Percentiles rank a stretch among this genome's conserved stretches.
phyloP scores from a whole-genome alignment of 1,140 invertebrate genomes.

The Chrysopa pallens region DNA sequence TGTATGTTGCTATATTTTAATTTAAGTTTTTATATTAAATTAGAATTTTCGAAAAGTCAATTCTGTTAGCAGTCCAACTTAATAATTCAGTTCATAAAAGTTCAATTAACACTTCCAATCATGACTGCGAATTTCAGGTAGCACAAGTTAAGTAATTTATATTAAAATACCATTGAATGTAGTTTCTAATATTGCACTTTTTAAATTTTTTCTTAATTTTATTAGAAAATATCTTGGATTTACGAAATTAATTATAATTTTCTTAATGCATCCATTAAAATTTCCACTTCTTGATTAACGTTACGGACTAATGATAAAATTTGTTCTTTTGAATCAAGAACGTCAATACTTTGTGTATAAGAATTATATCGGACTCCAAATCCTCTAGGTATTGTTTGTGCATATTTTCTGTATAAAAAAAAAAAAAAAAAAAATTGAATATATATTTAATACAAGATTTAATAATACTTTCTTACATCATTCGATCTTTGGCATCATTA shows the following conservation, averaged over 20 bases:
- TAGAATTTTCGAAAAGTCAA: no score
- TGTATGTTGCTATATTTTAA: no score
- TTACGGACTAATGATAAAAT: conserved; percentile 56
- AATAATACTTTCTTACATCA: conserved; percentile 56
- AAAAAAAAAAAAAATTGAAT: not conserved
- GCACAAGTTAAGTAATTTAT: no score
- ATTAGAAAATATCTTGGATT: not conserved
- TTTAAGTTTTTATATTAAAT: no score
- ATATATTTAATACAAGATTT: not conserved
- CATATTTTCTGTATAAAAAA: conserved; percentile 61
- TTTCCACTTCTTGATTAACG: conserved; percentile 60
- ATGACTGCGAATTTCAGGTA: no score
- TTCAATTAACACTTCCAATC: no score
- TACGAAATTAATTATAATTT: conserved; percentile 40
- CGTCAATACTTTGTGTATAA: conserved; percentile 86
- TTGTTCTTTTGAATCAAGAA: conserved; percentile 75
- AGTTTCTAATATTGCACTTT: no score
- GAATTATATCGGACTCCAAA: conserved; percentile 93
- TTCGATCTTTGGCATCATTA: conserved; percentile 88
- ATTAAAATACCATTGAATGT: no score
- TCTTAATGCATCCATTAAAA: conserved; percentile 52
- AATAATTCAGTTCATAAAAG: no score
- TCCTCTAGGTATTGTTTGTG: conserved; percentile 74
- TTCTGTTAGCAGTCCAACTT: no score
- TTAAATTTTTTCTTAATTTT: no score